phyloP scores from a whole-genome alignment of 2,888 invertebrate species.

The Brenthis daphne region DNA sequence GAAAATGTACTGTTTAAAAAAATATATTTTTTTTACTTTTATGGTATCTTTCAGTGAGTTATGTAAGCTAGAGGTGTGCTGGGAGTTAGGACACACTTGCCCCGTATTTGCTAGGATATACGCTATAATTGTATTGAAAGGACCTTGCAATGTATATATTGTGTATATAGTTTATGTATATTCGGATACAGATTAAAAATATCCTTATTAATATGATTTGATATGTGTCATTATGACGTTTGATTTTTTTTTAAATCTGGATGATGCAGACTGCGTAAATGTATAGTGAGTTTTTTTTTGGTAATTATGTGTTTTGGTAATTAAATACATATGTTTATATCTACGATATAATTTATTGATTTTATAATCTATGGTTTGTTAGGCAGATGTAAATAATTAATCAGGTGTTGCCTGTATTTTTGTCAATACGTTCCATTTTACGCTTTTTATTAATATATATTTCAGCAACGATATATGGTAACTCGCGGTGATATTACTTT shows the following conservation, averaged over 20 bases:
- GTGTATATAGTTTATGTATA: not conserved
- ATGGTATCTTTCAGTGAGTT: not conserved
- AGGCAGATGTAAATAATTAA: too few relatives aligned
- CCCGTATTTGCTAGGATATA: constrained; percentile 16
- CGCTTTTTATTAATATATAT: too few relatives aligned
- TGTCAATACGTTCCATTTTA: too few relatives aligned
- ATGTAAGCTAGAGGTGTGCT: constrained; percentile 28
- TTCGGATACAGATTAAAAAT: constrained; percentile 1
- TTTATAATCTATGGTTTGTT: not conserved
- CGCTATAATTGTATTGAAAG: constrained; percentile 12
- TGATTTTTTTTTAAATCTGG: not conserved
- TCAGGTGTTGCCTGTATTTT: too few relatives aligned
- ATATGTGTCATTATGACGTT: constrained; percentile 2
- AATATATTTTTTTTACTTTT: not conserved
- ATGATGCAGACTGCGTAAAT: too few relatives aligned
- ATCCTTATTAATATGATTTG: not conserved
- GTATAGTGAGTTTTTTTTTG: not conserved
- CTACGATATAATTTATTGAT: not conserved
- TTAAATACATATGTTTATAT: not conserved
- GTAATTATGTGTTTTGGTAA: not conserved
- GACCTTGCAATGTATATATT: constrained; percentile 22
- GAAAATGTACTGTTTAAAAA: too few relatives aligned
- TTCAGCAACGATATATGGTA: too few relatives aligned
- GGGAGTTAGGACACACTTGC: constrained; percentile 26
- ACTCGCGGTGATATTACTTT: not conserved